Percentiles rank a stretch among this genome's conserved stretches.
phyloP scores from a whole-genome alignment of 1,140 invertebrate genomes.

The Orchesella cincta region DNA sequence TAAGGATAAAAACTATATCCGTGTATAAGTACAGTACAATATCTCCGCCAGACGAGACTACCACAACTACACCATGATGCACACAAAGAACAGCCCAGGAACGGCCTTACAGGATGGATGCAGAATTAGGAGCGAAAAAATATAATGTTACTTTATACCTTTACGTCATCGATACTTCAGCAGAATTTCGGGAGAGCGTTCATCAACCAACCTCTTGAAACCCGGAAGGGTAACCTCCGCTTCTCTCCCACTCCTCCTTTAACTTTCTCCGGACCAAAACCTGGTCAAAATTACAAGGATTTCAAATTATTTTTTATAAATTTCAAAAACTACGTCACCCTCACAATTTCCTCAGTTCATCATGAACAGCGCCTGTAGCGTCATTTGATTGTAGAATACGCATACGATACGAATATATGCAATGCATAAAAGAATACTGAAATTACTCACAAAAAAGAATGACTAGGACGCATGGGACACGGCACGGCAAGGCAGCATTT shows the following conservation, averaged over 20 bases:
- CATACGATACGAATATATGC: background rate
- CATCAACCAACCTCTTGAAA: background rate
- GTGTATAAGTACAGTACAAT: too few species aligned
- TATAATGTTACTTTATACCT: too few species aligned
- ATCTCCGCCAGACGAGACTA: background rate
- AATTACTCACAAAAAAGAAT: too few species aligned
- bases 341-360: background rate
- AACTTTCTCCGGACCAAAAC: background rate
- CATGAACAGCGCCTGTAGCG: background rate
- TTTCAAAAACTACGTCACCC: background rate
- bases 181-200: too few species aligned
- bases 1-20: too few species aligned
- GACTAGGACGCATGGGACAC: background rate
- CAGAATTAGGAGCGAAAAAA: background rate
- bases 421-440: background rate
- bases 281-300: too few species aligned
- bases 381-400: background rate
- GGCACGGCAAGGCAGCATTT: background rate
- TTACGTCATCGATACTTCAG: too few species aligned
- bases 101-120: background rate
- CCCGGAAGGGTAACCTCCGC: background rate
- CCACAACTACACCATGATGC: background rate
- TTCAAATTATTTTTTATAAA: too few species aligned
- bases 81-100: background rate
- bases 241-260: background rate